Evolutionary conservation across 2,113 vertebrate species (phyloP).

Genomic region (Ardeotis arabs): DNA sequence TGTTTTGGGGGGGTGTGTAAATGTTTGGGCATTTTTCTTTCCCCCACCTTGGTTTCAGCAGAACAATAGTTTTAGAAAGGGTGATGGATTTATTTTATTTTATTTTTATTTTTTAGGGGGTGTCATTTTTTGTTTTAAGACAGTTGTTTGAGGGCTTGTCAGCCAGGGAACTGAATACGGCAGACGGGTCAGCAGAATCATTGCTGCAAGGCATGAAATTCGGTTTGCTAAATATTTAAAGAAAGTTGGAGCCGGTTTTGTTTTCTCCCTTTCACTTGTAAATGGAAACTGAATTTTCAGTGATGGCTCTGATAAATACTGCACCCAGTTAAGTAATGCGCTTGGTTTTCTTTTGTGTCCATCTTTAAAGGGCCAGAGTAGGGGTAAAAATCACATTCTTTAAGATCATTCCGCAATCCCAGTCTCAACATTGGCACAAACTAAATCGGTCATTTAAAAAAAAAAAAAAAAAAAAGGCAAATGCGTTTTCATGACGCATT

Average conservation of each 20-base stretch:
- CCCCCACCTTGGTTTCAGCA: neutral
- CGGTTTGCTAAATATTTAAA: constrained; percentile 66
- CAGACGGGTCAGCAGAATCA: constrained; percentile 7
- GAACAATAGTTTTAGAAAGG: constrained; percentile 13
- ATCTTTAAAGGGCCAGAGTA: constrained; percentile 23
- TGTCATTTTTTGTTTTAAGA: neutral
- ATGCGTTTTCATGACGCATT: neutral
- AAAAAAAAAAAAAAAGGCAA: neutral
- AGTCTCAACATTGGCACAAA: neutral
- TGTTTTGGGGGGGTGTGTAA: neutral
- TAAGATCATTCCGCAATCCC: neutral
- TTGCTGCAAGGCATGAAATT: constrained; percentile 61
- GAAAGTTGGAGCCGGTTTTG: constrained; percentile 61
- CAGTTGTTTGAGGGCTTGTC: constrained; percentile 2
- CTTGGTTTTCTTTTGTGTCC: constrained; percentile 45
- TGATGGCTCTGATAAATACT: constrained; percentile 65
- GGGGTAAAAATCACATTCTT: constrained; percentile 31
- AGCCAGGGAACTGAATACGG: neutral
- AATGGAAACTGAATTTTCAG: constrained; percentile 63
- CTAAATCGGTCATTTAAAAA: neutral
- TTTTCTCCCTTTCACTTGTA: constrained; percentile 59
- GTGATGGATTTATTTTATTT: neutral
- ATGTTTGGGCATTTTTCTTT: neutral
- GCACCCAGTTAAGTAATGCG: constrained; percentile 49
- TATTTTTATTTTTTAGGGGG: neutral